A percentile compares a stretch with the other conserved stretches of the same genome.
Evolutionary conservation across 2,888 invertebrate genomes (phyloP).

Genomic region (Monochamus alternatus): DNA sequence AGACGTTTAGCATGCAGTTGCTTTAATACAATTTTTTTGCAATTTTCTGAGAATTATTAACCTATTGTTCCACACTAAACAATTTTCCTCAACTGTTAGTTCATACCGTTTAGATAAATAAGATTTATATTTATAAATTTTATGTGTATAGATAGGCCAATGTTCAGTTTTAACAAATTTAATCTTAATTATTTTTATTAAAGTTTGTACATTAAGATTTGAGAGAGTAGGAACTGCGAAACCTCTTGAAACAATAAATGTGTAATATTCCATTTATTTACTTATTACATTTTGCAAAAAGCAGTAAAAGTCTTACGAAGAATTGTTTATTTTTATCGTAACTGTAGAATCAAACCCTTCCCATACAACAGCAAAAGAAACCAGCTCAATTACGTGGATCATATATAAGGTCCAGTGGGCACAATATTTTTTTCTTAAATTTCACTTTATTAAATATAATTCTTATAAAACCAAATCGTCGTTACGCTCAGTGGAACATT

Average conservation of each 20-base stretch:
- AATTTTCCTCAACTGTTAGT: not conserved
- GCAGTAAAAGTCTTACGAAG: not conserved
- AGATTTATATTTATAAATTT: not conserved
- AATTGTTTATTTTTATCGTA: conserved; percentile 4
- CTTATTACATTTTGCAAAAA: no score
- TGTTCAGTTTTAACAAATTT: no score
- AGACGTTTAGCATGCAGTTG: no score
- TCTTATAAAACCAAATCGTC: conserved; percentile 49
- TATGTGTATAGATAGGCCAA: no score
- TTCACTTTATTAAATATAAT: conserved; percentile 49
- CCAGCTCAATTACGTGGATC: conserved; percentile 23
- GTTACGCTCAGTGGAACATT: conserved; percentile 47
- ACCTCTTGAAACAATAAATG: no score
- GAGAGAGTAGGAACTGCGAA: no score
- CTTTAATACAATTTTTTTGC: not conserved
- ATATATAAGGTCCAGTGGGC: conserved; percentile 25
- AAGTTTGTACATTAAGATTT: no score
- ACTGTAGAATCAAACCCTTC: conserved; percentile 6
- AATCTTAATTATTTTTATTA: no score
- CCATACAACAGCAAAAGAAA: conserved; percentile 10
- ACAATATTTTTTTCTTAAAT: conserved; percentile 26
- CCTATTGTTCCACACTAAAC: not conserved
- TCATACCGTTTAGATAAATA: not conserved
- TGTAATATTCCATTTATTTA: no score
- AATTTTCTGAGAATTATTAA: not conserved